Percentiles rank a stretch among this genome's conserved stretches.
These are phyloP conservation scores for Cryptoblepharus egeriae DNA, from an alignment of 2,797 vertebrate genomes.

Conservation along the genomic window DNA sequence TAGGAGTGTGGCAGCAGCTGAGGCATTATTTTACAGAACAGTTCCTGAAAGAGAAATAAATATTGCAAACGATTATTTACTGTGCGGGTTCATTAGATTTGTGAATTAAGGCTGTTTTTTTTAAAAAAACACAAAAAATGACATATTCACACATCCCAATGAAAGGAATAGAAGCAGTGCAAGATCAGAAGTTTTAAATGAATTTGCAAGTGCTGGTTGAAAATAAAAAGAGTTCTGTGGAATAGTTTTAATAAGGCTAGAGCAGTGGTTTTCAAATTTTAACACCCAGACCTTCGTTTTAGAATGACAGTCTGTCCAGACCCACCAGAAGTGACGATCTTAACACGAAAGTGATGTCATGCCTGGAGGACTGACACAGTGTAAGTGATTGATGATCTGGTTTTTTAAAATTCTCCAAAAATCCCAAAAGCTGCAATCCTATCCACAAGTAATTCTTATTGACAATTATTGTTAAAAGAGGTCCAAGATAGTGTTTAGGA, in stretches of 20 bases:
- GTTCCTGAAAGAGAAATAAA: conserved; percentile 20
- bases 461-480: no score
- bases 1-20: not conserved
- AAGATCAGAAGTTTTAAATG: not conserved
- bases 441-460: no score
- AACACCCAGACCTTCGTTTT: no score
- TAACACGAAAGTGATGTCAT: no score
- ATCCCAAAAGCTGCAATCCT: no score
- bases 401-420: no score
- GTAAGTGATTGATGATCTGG: no score
- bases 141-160: not conserved
- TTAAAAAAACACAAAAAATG: not conserved
- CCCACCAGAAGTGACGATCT: no score
- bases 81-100: not conserved
- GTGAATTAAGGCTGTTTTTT: not conserved
- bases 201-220: not conserved
- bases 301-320: no score
- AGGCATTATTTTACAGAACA: conserved; percentile 6
- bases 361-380: no score
- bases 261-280: not conserved
- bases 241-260: not conserved
- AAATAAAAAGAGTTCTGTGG: not conserved
- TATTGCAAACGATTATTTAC: not conserved
- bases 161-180: not conserved
- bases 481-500: no score